These are phyloP conservation scores for Chelonus formosanus DNA, from an alignment of 2,888 invertebrate genomes.

Conservation along the genomic window DNA sequence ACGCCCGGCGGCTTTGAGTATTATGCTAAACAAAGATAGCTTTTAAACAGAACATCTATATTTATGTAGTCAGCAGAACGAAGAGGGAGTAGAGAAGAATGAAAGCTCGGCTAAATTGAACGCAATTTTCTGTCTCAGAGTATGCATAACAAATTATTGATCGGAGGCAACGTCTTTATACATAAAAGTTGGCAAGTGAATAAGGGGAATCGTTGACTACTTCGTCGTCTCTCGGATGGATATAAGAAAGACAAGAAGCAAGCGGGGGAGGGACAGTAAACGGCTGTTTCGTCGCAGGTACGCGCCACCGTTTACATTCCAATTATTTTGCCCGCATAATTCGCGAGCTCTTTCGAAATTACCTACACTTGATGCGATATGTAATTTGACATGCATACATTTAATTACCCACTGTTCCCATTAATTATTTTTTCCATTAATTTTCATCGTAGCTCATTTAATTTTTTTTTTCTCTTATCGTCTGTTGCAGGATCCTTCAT, in stretches of 20 bases:
- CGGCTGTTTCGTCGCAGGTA: constrained; percentile 43
- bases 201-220: constrained; percentile 30
- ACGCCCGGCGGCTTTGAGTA: neutral
- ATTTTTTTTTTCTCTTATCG: constrained; percentile 33
- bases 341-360: constrained; percentile 27
- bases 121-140: constrained; percentile 51
- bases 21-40: constrained; percentile 62
- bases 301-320: constrained; percentile 54
- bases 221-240: constrained; percentile 33
- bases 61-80: constrained; percentile 50
- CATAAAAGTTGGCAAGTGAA: constrained; percentile 36
- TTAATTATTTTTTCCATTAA: too few relatives aligned
- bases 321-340: constrained; percentile 56
- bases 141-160: constrained; percentile 56
- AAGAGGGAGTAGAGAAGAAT: constrained; percentile 2
- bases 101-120: constrained; percentile 41
- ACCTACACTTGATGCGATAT: neutral
- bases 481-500: constrained; percentile 64
- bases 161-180: constrained; percentile 52
- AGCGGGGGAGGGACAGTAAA: constrained; percentile 35
- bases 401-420: constrained; percentile 24
- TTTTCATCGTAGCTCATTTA: constrained; percentile 1
- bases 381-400: constrained; percentile 1
- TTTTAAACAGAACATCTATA: constrained; percentile 63
- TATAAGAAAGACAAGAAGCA: neutral